Evolutionary conservation across 2,113 vertebrate species (phyloP), one percentile per base, ranked within the genome.

Genomic region (Lophius piscatorius): DNA sequence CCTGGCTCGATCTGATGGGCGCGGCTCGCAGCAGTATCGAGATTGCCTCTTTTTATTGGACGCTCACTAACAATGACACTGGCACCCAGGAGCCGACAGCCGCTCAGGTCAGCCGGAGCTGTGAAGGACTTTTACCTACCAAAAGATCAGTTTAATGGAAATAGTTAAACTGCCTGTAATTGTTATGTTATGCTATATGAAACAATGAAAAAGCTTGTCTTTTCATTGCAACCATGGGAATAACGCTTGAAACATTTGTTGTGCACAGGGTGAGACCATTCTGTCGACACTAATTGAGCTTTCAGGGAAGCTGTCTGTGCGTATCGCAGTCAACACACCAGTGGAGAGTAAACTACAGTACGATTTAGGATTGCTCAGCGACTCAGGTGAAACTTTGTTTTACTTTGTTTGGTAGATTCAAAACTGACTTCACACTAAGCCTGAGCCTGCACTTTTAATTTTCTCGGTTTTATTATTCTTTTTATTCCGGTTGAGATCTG

Each of bases 1-100:
- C 92, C 0, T 98, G 95, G 95, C 61, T 85, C 54, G 54, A 72
- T 1, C 91, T 98, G 48, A 72, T 95, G 17, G 39, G 21, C 0
- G 68, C 82, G 1, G 93, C 91, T 21, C 80, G 63, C n/a, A 91
- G 52, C 87, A 95, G 91, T 10, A 17, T 98, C 36, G 94, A 98
- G 87, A 92, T 98, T 2, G 93, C 95, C 6, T 95, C 96, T n/a
- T 98, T 97, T 88, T 98, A 98, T 21, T 98, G 96, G 96, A 94
- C 93, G 9, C 83, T 98, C 61, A 93, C 89, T 17, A 96, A 96
- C 56, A 51, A 85, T 1, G 96, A 98, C 87, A 97, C 94, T 0
- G 22, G 48, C 18, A 95, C 94, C 0, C 63, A 84, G 0, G 92
- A 95, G n/a, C 87, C 93, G 1, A 91, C 95, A 0, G 94, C 95